Evolutionary conservation across 2,888 invertebrate genomes (phyloP), one percentile per base, ranked within the genome.

Genomic region (Oligia strigilis): DNA sequence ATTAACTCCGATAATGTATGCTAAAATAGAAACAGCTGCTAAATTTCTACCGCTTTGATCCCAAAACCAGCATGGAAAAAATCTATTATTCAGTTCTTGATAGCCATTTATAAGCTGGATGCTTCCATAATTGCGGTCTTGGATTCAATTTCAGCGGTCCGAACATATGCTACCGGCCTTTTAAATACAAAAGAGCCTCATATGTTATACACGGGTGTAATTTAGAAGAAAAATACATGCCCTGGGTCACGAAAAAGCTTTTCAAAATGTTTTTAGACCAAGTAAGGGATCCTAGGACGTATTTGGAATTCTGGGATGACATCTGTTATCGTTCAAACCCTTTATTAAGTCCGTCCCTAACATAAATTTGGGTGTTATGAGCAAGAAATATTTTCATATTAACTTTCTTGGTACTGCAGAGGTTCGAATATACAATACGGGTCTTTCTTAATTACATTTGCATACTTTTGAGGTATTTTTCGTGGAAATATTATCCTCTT

Each of bases 71-170:
- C 64, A 74, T 65, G 36, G 29, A 80, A 78, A 78, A 74, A 78
- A 2, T 11, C 29, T 72, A 66, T 79, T 87, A 80, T 82, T 85
- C 78, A 79, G 65, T 84, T 74, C 73, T 75, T 66, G 11, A 46
- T 81, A 67, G 8, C 40, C 74, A 86, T 85, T 89, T 83, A 86
- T 81, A 85, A 86, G 77, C 81, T 76, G 71, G 74, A 78, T 80
- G 65, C 72, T 60, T 29, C 55, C 72, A 67, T 81, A 77, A 89
- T 87, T 88, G 89, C 87, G 87, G 88, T 84, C 72, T 78, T 73
- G 80, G 80, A 87, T 89, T 82, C 81, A 85, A 87, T 88, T 87
- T 78, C 67, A 77, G 77, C 70, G 84, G 80, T 88, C 72, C 8
- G 6, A 72, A 65, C 88, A 87, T 82, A 77, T 85, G 88, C 71